Percentiles rank a stretch among this genome's conserved stretches.
Evolutionary conservation across 2,113 vertebrate genomes (phyloP).

Genomic region (Orientallactaga bullata): DNA sequence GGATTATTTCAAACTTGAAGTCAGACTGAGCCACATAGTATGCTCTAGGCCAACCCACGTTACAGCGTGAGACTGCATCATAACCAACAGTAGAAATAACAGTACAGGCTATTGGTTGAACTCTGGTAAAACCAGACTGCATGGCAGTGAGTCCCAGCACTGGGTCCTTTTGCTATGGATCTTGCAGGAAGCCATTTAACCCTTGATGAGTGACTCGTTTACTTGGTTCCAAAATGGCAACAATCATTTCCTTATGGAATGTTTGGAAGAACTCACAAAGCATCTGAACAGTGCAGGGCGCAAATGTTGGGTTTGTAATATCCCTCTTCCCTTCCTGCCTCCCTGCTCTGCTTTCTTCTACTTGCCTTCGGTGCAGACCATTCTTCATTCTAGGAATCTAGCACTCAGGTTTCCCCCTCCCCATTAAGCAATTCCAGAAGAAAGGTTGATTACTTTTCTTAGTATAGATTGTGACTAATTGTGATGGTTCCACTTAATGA

Average conservation of each 20-base stretch:
- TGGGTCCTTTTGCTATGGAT: not conserved
- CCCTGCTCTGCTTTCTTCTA: not conserved
- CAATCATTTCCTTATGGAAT: not conserved
- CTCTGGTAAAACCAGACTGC: not conserved
- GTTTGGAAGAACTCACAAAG: not conserved
- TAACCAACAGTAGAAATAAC: not conserved
- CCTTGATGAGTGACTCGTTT: slow-evolving; percentile 1
- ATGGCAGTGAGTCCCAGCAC: not conserved
- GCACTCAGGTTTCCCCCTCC: not conserved
- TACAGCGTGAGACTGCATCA: not conserved
- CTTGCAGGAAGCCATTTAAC: not conserved
- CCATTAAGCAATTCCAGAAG: not conserved
- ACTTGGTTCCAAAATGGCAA: not conserved
- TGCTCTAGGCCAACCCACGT: not conserved
- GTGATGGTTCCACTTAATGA: not conserved
- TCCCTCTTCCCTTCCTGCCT: not conserved
- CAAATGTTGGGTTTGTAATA: not conserved
- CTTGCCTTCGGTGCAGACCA: not conserved
- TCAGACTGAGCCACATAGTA: not conserved
- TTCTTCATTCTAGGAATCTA: not conserved
- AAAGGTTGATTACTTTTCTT: not conserved
- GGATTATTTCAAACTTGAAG: not conserved
- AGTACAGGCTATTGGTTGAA: not conserved
- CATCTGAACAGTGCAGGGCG: not conserved
- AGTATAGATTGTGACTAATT: not conserved